Evolutionary conservation across 2,113 vertebrate genomes (phyloP), one percentile per base, ranked within the genome.

Genomic region (Zapus hudsonius): DNA sequence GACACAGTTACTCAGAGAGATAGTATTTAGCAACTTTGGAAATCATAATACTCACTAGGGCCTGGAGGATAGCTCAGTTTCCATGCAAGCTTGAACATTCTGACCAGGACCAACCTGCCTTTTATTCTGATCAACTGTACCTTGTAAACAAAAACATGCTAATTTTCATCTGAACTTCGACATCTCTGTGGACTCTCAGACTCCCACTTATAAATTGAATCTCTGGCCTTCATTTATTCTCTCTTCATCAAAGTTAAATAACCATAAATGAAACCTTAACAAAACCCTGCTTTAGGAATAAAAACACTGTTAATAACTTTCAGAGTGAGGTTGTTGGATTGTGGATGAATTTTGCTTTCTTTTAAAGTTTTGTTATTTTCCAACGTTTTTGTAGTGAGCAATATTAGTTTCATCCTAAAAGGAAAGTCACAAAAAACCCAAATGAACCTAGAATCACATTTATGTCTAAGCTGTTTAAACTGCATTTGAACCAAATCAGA

Each of bases 391-490:
- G 61, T 36, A 72, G 55, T 64, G 22, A 84, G 3, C 64, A 64
- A 5, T 63, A 69, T 57, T 82, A 33, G 16, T 57, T 88, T 74
- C 29, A 61, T 59, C 67, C 33, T 64, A 59, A 76, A 90, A 74
- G 23, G 7, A 57, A 74, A 89, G 47, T 31, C 4, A 78, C 52
- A 74, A 25, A 44, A 55, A 36, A 87, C 61, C n/a, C 40, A 75
- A 31, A 29, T 25, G 2, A 67, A 81, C 73, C 16, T 78, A 52
- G 1, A 3, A 20, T 87, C 25, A 69, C 69, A 22, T 40, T 70
- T 82, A 44, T 42, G 33, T 36, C n/a, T 69, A 91, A 89, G 55
- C n/a, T 67, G 87, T 94, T 95, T 93, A 73, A 89, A 87, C 38
- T 74, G 36, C 66, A 22, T 84, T 87, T 89, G 73, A 86, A 80